Percentiles rank a stretch among this genome's conserved stretches.
phyloP scores from a whole-genome alignment of 2,113 vertebrate genomes.

The Equus przewalskii region DNA sequence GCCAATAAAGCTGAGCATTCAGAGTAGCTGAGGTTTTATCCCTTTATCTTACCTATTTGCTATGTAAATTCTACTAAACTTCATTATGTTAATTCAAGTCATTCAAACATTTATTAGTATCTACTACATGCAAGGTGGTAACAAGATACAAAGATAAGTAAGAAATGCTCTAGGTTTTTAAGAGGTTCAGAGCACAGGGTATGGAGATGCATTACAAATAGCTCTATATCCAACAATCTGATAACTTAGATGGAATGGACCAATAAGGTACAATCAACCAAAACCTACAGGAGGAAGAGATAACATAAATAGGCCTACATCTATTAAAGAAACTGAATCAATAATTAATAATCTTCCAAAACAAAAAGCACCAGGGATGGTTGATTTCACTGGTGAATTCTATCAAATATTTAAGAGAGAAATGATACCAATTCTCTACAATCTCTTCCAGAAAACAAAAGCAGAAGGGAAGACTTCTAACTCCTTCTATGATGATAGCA shows the following conservation, averaged over 20 bases:
- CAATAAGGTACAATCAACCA: background rate
- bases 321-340: background rate
- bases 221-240: background rate
- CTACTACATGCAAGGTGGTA: background rate
- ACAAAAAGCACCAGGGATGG: background rate
- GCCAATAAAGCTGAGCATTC: background rate
- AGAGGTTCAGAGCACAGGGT: background rate
- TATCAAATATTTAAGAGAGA: background rate
- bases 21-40: constrained; percentile 25
- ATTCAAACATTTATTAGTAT: background rate
- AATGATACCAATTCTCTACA: background rate
- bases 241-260: background rate
- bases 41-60: background rate
- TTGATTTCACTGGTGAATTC: background rate
- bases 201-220: background rate
- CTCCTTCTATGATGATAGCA: background rate
- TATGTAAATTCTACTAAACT: background rate
- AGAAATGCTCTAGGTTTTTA: background rate
- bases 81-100: background rate
- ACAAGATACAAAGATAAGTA: background rate
- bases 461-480: background rate
- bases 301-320: background rate
- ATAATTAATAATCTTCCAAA: background rate
- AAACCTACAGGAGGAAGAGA: background rate
- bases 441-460: background rate